Base-by-base conservation (phyloP, 2,888 invertebrate species). In the Trisateles emortualis region DNA sequence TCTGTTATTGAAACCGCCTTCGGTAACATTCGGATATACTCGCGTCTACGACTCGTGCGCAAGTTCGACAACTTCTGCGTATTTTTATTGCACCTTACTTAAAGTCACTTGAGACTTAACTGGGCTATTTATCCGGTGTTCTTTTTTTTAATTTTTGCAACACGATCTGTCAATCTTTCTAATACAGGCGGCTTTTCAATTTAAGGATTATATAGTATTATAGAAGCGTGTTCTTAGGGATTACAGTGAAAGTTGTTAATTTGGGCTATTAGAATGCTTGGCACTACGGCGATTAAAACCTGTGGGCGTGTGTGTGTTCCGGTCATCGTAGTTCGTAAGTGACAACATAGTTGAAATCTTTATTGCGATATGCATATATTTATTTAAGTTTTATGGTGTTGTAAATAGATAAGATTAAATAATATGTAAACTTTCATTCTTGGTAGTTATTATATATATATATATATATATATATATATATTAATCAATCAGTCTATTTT, bases 111-210 rank as follows among this genome's bases (percentile, higher is more conserved):
- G 74, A 74, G 78, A 80, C 75, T 74, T 76, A 87, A 84, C 78
- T 84, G 79, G 87, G 80, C 73, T 86, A 80, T 68, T 78, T 78
- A 76, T 76, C 47, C 53, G 41, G 38, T 43, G 67, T 59, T 65
- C 81, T 82, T 81, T n/a, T n/a, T n/a, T n/a, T n/a, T n/a, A n/a
- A n/a, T n/a, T 82, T 81, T 81, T 74, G 81, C 83, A 80, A 76
- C 58, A 68, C 67, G 74, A 77, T 75, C 81, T 74, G 86, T 86
- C 87, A 84, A 79, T 81, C 83, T 79, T 60, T 50, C 68, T 74
- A 65, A 65, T 53, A n/a, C 57, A 13, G 26, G 63, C 52, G 59
- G n/a, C 42, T 51, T 66, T 58, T 59, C 51, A 63, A 66, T 66
- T 53, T 64, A 66, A 74, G 72, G 77, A 82, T 82, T 82, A 79